Percentiles rank a stretch among this genome's conserved stretches.
phyloP scores from a whole-genome alignment of 2,113 vertebrate species.

The Nyctereutes procyonoides region DNA sequence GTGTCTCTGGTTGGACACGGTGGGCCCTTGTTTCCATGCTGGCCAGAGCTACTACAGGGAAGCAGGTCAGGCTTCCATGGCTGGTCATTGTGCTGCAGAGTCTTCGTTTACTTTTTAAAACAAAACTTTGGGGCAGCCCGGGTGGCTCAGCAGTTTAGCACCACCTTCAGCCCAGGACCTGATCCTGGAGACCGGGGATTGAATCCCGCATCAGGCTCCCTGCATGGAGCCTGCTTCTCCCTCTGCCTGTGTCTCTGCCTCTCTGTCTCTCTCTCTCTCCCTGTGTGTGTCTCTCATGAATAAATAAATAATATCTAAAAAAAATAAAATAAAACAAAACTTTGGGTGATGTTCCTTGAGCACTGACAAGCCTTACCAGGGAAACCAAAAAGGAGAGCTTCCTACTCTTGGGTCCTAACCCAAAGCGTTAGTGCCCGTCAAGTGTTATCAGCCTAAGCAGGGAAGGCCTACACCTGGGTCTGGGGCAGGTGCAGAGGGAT shows the following conservation, averaged over 20 bases:
- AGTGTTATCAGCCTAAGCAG: background rate
- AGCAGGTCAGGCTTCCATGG: background rate
- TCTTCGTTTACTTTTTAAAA: background rate
- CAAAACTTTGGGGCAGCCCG: background rate
- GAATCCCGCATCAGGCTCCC: too few relatives aligned
- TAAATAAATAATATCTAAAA: too few relatives aligned
- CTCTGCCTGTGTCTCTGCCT: too few relatives aligned
- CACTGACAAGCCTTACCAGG: background rate
- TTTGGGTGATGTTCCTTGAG: background rate
- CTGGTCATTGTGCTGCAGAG: background rate
- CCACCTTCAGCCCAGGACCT: too few relatives aligned
- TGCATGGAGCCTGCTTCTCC: too few relatives aligned
- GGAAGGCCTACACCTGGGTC: background rate
- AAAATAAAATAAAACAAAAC: background rate
- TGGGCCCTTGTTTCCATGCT: background rate
- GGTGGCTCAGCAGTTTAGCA: too few relatives aligned
- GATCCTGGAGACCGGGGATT: too few relatives aligned
- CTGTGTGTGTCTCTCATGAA: too few relatives aligned
- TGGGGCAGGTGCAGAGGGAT: too few relatives aligned
- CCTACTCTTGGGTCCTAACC: background rate
- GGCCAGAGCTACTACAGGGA: background rate
- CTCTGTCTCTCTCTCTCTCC: too few relatives aligned
- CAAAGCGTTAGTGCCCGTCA: background rate
- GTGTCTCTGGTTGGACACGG: fast-evolving
- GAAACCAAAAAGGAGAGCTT: background rate